A percentile compares a stretch with the other conserved stretches of the same genome.
Evolutionary conservation across 1,140 invertebrate genomes (phyloP).

Genomic region (Drosophila eugracilis): DNA sequence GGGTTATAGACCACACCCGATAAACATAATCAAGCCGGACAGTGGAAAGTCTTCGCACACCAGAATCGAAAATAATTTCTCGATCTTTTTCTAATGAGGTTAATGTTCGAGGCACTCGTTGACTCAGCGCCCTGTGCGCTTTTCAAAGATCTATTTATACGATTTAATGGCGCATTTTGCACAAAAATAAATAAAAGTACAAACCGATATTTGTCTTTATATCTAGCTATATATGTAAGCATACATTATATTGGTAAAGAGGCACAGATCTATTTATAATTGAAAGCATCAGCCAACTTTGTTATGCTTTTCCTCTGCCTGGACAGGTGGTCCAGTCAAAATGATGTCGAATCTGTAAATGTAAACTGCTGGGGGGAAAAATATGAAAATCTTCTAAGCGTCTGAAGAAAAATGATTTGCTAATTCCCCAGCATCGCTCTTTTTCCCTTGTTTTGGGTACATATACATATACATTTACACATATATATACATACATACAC

Average conservation of each 20-base stretch:
- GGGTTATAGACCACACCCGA: conserved; percentile 1
- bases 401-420: conserved; percentile 60
- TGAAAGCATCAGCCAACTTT: conserved; percentile 39
- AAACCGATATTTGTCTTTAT: conserved; percentile 53
- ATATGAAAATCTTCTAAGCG: conserved; percentile 11
- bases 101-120: conserved; percentile 77
- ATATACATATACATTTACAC: too few species aligned
- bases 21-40: conserved; percentile 25
- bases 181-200: conserved; percentile 76
- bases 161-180: conserved; percentile 81
- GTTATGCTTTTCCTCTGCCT: conserved; percentile 7
- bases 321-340: conserved; percentile 62
- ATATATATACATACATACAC: conserved; percentile 24
- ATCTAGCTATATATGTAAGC: conserved; percentile 2
- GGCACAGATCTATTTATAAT: conserved; percentile 52
- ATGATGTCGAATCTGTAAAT: conserved; percentile 9
- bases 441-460: conserved; percentile 36
- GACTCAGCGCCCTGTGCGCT: conserved; percentile 72
- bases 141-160: conserved; percentile 74
- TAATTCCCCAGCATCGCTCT: conserved; percentile 62
- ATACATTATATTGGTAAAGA: conserved; percentile 33
- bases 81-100: conserved; percentile 79
- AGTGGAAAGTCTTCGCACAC: conserved; percentile 33
- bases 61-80: conserved; percentile 50
- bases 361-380: conserved; percentile 13